These are phyloP conservation scores for Drosophila sordidula DNA, from an alignment of 2,888 invertebrate genomes.

Conservation along the genomic window DNA sequence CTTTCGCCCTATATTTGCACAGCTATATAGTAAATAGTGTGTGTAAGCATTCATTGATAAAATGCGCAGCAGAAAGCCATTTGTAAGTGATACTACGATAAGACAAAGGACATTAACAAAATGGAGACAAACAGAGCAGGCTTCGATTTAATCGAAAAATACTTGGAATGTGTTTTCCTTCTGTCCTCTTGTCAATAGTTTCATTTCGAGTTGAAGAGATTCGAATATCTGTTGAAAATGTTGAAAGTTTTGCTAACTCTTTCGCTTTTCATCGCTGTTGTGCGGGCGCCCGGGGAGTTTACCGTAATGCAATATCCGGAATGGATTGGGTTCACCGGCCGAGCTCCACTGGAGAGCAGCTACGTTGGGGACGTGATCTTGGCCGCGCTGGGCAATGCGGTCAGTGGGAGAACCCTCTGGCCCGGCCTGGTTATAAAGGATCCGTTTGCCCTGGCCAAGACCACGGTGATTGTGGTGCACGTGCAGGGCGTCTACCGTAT, in stretches of 20 bases:
- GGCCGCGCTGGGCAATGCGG: conserved; percentile 89
- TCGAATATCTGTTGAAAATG: conserved; percentile 55
- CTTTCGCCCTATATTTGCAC: conserved; percentile 30
- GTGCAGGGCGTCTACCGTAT: conserved; percentile 88
- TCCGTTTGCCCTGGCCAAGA: conserved; percentile 89
- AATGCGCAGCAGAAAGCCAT: conserved; percentile 22
- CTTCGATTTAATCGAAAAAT: background rate
- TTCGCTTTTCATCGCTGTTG: conserved; percentile 61
- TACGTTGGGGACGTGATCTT: conserved; percentile 89
- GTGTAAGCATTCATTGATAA: conserved; percentile 21
- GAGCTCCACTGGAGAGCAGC: conserved; percentile 87
- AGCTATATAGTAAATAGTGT: background rate
- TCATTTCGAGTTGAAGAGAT: background rate
- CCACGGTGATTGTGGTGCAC: conserved; percentile 88
- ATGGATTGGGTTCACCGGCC: conserved; percentile 88
- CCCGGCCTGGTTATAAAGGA: conserved; percentile 88
- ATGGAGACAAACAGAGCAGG: background rate
- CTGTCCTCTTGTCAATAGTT: background rate
- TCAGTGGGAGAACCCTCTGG: conserved; percentile 89
- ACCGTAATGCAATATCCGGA: conserved; percentile 88
- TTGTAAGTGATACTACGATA: conserved; percentile 14
- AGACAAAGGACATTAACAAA: conserved; percentile 5
- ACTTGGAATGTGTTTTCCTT: background rate
- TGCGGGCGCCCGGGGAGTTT: conserved; percentile 86
- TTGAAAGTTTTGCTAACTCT: conserved; percentile 68